Base-by-base conservation (phyloP, 2,113 vertebrate species). In the Notothenia coriiceps region DNA sequence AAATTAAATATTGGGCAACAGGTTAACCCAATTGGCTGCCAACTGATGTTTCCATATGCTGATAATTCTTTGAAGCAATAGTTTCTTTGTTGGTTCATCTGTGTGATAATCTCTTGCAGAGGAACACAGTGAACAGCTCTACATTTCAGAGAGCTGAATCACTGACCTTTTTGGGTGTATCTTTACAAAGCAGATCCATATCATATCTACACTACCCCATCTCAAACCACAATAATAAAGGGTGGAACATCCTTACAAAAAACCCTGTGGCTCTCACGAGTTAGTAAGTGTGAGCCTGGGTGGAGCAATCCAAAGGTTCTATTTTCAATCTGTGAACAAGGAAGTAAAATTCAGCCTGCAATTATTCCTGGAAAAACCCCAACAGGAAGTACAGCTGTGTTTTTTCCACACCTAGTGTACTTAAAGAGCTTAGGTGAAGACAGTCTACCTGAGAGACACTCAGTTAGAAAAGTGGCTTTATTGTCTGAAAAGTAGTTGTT, bases 301-400 rank as follows among this genome's bases (percentile, higher is more conserved):
- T 84, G 88, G 81, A 84, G 83, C 50, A 70, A 85, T 80, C 35
- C 77, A 79, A 82, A 79, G 56, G 70, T 70, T 84, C 57, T 73
- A 55, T 80, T 90, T 82, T 82, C 35, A 88, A 12, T 70, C 20
- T 22, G 44, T 9, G 11, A 78, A 92, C 87, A 87, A 89, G 91
- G 90, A 94, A 93, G 88, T 91, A 81, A 88, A 90, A 86, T 51
- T 71, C 52, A 63, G 57, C 71, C 44, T n/a, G 8, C 12, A 59
- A 22, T 68, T 68, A 20, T 29, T 57, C 0, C 5, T 60, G 77
- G 89, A 88, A 91, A 93, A 91, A 54, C 74, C 90, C 89, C 89
- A 90, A 35, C 86, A 81, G 91, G 87, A 94, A 92, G 87, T 88
- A 64, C 49, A 73, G 62, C 63, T 56, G 55, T 80, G 20, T 86